phyloP scores from a whole-genome alignment of 2,888 invertebrate genomes.

The Nymphalis c-album region DNA sequence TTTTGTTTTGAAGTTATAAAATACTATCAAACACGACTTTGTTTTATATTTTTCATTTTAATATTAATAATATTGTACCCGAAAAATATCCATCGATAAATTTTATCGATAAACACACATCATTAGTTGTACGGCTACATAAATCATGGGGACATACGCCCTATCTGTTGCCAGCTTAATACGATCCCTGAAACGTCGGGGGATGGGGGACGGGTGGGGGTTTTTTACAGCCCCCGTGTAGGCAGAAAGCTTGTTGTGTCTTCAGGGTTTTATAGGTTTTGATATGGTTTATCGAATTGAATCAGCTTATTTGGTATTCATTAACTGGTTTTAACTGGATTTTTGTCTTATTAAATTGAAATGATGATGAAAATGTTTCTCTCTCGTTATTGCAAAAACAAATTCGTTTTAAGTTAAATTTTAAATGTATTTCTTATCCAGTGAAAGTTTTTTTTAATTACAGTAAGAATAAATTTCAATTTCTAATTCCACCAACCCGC shows the following conservation, averaged over 20 bases:
- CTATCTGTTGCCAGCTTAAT: conserved; percentile 80
- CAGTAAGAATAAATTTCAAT: too few relatives aligned
- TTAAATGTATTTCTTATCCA: too few relatives aligned
- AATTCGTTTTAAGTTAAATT: too few relatives aligned
- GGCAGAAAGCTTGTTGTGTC: conserved; percentile 38
- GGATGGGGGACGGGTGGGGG: conserved; percentile 33
- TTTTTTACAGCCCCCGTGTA: conserved; percentile 49
- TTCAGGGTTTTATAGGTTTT: conserved; percentile 44
- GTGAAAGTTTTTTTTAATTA: not conserved
- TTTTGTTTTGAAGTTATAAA: too few relatives aligned
- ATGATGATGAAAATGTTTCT: too few relatives aligned
- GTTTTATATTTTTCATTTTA: too few relatives aligned
- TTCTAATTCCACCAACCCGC: too few relatives aligned
- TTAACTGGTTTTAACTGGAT: not conserved
- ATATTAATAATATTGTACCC: too few relatives aligned
- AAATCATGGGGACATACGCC: conserved; percentile 79
- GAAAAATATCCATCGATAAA: conserved; percentile 36
- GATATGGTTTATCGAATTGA: conserved; percentile 34
- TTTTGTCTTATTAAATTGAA: too few relatives aligned
- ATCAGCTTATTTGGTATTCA: conserved; percentile 26
- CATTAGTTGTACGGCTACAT: conserved; percentile 65
- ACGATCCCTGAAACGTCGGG: conserved; percentile 64
- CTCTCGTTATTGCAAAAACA: too few relatives aligned
- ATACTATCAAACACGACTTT: too few relatives aligned
- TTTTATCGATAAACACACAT: conserved; percentile 43